phyloP scores from a whole-genome alignment of 2,888 invertebrate genomes.

The Sarcophaga caerulescens region DNA sequence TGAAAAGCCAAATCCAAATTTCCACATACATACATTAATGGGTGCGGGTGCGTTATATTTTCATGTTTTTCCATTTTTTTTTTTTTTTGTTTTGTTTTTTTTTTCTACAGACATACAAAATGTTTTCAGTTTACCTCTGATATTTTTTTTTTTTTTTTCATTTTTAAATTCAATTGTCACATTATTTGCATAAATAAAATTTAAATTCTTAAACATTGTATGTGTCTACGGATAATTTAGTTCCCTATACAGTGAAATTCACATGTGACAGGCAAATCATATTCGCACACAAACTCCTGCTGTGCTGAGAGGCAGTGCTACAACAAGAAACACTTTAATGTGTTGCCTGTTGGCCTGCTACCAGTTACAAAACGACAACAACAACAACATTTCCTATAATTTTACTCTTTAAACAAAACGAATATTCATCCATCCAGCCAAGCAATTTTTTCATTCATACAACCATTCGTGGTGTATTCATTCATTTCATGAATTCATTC shows the following conservation, averaged over 20 bases:
- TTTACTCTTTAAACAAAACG: background rate
- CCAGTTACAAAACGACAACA: slow-evolving; percentile 11
- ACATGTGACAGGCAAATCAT: slow-evolving; percentile 29
- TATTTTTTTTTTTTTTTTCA: too few relatives aligned
- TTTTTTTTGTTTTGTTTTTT: too few relatives aligned
- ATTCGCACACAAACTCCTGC: slow-evolving; percentile 42
- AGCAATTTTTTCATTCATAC: slow-evolving; percentile 13
- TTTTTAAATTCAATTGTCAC: slow-evolving; percentile 11
- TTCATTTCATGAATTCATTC: slow-evolving; percentile 4
- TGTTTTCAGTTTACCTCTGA: too few relatives aligned
- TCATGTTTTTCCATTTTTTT: background rate
- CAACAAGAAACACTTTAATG: slow-evolving; percentile 14
- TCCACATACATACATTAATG: background rate
- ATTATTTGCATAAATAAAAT: slow-evolving; percentile 12
- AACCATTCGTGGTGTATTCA: background rate
- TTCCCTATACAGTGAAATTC: background rate
- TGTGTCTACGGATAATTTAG: background rate
- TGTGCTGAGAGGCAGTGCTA: slow-evolving; percentile 23
- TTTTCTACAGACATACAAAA: too few relatives aligned
- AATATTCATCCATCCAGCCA: slow-evolving; percentile 14
- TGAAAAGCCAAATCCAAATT: background rate
- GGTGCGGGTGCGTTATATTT: slow-evolving; percentile 42
- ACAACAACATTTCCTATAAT: too few relatives aligned
- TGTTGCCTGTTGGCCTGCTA: slow-evolving; percentile 8
- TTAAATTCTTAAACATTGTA: background rate